Conservation (phyloP, 1,140 invertebrate genomes). For the Caenorhabditis latens region DNA sequence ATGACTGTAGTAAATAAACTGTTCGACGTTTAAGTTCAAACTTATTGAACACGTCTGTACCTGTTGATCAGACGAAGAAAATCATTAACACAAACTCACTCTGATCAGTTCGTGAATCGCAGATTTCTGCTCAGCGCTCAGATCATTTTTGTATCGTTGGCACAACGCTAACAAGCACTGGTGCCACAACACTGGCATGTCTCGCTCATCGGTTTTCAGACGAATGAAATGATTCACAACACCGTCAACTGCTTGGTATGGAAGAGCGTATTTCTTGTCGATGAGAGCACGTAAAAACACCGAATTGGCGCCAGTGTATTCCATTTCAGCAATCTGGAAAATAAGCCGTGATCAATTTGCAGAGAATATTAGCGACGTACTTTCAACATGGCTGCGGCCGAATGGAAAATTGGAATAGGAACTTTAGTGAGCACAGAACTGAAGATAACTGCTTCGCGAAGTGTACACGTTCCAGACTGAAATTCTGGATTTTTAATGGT, state of each 20-base stretch:
- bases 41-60: neutral
- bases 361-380: conserved; percentile 58
- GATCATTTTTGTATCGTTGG: conserved; percentile 86
- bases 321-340: conserved; percentile 91
- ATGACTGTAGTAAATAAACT: neutral
- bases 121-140: conserved; percentile 71
- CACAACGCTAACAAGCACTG: conserved; percentile 93
- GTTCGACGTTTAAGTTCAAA: neutral
- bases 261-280: conserved; percentile 97
- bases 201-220: conserved; percentile 63
- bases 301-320: conserved; percentile 95
- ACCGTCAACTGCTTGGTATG: conserved; percentile 93
- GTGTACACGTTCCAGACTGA: conserved; percentile 89
- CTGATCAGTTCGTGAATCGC: conserved; percentile 72
- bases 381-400: conserved; percentile 91
- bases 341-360: neutral
- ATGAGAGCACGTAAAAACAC: conserved; percentile 94
- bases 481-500: conserved; percentile 67
- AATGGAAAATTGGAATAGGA: conserved; percentile 95
- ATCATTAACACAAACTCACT: conserved; percentile 64
- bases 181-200: conserved; percentile 95
- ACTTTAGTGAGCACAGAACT: conserved; percentile 90
- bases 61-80: too few species aligned
- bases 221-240: conserved; percentile 86
- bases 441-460: conserved; percentile 94